Conservation (phyloP, 2,797 vertebrate genomes). For the Pseudocheirus occidentalis region DNA sequence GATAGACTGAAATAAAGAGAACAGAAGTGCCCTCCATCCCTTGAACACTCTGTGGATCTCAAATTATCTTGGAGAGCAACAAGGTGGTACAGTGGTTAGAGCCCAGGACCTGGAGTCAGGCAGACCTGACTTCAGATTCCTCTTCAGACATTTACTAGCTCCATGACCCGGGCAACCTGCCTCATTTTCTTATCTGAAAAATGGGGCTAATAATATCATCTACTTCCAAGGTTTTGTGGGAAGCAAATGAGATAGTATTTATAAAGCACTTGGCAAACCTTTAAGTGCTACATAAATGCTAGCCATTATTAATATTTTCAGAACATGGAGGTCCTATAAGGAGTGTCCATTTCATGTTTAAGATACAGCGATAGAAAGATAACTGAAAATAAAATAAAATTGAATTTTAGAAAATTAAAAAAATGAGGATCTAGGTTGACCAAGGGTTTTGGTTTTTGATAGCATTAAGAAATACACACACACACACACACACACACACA, state of each 20-base stretch:
- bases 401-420: background rate
- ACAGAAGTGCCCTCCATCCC: background rate
- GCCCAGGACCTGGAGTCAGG: background rate
- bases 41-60: background rate
- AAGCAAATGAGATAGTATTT: background rate
- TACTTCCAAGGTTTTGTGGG: background rate
- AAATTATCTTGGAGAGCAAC: background rate
- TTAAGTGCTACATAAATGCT: background rate
- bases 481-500: too few species aligned
- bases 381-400: background rate
- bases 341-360: background rate
- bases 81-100: background rate
- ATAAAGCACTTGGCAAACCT: background rate
- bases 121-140: background rate
- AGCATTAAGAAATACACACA: background rate
- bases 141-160: background rate
- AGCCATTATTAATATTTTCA: background rate
- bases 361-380: background rate
- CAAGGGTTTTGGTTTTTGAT: background rate
- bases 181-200: background rate
- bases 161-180: background rate
- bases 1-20: background rate
- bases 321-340: background rate
- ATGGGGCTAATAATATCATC: background rate
- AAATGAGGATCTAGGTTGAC: background rate